phyloP scores from a whole-genome alignment of 2,888 invertebrate species.

The Tinea trinotella region DNA sequence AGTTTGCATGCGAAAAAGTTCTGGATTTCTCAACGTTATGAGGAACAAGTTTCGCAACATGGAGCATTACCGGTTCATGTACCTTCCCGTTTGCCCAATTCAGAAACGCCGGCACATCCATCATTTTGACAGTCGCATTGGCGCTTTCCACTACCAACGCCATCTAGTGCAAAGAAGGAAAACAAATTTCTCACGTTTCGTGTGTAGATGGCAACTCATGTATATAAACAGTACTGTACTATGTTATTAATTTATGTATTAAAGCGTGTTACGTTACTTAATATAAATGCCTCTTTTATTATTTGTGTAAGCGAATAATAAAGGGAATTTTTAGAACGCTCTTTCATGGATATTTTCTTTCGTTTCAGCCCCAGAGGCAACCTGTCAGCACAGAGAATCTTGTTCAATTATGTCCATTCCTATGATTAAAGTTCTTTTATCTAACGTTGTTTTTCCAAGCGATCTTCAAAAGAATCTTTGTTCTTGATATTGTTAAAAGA shows the following conservation, averaged over 20 bases:
- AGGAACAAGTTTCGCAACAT: too few species aligned
- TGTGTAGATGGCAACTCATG: background rate
- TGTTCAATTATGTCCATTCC: background rate
- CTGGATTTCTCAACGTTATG: background rate
- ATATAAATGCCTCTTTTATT: background rate
- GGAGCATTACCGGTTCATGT: too few species aligned
- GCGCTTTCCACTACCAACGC: background rate
- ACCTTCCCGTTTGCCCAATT: background rate
- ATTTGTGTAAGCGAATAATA: background rate
- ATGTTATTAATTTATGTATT: background rate
- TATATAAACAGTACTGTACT: background rate
- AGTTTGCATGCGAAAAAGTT: too few species aligned
- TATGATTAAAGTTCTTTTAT: constrained; percentile 4
- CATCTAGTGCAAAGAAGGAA: background rate
- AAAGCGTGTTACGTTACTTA: background rate
- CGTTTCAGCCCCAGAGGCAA: background rate
- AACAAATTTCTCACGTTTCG: background rate
- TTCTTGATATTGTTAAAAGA: background rate
- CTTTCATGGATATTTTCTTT: background rate
- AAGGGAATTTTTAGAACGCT: background rate
- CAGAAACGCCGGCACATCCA: background rate
- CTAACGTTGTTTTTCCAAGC: background rate
- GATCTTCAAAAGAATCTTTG: constrained; percentile 1
- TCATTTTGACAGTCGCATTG: background rate
- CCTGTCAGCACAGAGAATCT: background rate